Evolutionary conservation across 2,888 invertebrate genomes (phyloP), one percentile per base, ranked within the genome.

Genomic region (Drosophila longiperda): DNA sequence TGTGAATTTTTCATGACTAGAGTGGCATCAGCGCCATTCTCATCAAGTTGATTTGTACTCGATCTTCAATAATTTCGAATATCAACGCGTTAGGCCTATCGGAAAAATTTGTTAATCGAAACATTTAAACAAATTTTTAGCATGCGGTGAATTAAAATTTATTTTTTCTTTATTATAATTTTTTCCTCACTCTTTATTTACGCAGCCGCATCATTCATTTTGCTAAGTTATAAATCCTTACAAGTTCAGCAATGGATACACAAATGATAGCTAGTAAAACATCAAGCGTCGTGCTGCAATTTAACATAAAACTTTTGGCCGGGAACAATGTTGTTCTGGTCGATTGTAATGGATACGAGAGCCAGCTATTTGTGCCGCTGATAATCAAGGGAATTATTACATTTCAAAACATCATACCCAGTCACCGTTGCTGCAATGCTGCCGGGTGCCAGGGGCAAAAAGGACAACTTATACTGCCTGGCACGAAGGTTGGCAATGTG

Each of bases 321-420:
- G 90, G 86, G 8, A 85, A 91, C 15, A 91, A 87, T 75, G 82
- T 91, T 8, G 80, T 92, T 7, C 57, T 91, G 34, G 83, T 91
- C 1, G 88, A 91, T 3, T 84, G 83, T 7, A 48, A 62, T 1
- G 91, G 91, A 20, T 86, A 73, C 36, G 92, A 92, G 58, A 76
- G 87, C 0, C 92, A 92, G 59, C 75, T 92, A 1, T 92, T 92
- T 52, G 75, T 89, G 61, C 92, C 92, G 3, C 79, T 82, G n/a
- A 87, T 92, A 26, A 60, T 87, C 5, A 89, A 91, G n/a, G 90
- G 88, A 1, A 84, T 91, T 0, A 90, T 92, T 20, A 68, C 75
- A 26, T 81, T 92, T 17, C 79, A 85, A 17, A 92, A 92, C 50
- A 82, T 91, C 1, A 87, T 91, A 33, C 84, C 82, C 0, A 80